Conservation (phyloP, 2,113 vertebrate genomes). For the Dasyprocta punctata region DNA sequence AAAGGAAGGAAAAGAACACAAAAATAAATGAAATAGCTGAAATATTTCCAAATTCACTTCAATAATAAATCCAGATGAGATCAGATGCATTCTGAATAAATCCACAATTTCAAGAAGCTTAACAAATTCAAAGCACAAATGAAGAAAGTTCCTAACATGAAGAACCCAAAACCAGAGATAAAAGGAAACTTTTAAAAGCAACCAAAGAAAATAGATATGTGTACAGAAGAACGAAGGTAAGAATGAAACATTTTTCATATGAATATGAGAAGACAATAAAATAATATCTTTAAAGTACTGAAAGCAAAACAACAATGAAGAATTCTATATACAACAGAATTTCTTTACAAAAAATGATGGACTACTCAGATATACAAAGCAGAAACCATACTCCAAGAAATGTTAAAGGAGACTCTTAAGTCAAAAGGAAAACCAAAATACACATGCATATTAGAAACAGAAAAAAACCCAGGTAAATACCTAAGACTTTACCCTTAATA, state of each 20-base stretch:
- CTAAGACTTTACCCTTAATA: not conserved
- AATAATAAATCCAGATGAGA: not conserved
- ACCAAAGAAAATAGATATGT: not conserved
- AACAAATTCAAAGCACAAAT: slow-evolving; percentile 26
- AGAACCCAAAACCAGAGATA: not conserved
- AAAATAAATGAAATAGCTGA: not conserved
- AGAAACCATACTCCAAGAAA: not conserved
- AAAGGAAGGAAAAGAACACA: not conserved
- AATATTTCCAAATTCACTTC: not conserved
- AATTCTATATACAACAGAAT: slow-evolving; percentile 1
- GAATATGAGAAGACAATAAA: slow-evolving; percentile 17
- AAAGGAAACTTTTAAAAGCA: not conserved
- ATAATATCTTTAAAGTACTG: not conserved
- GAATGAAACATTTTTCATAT: slow-evolving; percentile 26
- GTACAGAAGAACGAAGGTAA: not conserved
- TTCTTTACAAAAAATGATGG: not conserved
- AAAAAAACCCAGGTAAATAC: not conserved
- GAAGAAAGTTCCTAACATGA: not conserved
- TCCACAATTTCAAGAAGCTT: not conserved
- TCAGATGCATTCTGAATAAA: not conserved
- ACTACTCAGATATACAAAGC: slow-evolving; percentile 10
- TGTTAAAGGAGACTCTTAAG: not conserved
- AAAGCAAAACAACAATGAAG: not conserved
- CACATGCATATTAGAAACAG: not conserved
- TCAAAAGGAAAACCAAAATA: not conserved